phyloP scores from a whole-genome alignment of 1,140 invertebrate genomes.

The Euschistus heros region DNA sequence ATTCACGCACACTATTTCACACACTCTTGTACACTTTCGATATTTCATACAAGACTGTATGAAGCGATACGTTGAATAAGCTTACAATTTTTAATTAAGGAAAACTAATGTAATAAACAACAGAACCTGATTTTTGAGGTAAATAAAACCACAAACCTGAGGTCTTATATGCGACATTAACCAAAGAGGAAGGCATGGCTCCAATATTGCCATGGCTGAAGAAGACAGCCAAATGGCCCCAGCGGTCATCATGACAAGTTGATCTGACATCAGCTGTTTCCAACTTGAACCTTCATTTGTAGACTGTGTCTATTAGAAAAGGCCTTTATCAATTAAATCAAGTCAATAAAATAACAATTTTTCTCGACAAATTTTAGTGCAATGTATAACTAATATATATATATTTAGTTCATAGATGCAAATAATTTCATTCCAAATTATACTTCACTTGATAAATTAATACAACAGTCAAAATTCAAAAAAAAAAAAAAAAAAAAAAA shows the following conservation, averaged over 20 bases:
- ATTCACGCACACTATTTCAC: too few species aligned
- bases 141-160: constrained; percentile 44
- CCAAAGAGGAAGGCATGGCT: constrained; percentile 75
- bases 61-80: too few species aligned
- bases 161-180: constrained; percentile 58
- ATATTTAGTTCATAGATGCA: too few species aligned
- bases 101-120: too few species aligned
- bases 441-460: too few species aligned
- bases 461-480: too few species aligned
- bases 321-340: not conserved
- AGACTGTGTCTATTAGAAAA: not conserved
- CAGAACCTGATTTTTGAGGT: too few species aligned
- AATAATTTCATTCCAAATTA: too few species aligned
- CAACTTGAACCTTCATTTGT: constrained; percentile 36
- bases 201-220: constrained; percentile 65
- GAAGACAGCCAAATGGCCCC: constrained; percentile 64
- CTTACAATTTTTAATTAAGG: too few species aligned
- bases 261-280: constrained; percentile 44
- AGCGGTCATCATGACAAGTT: constrained; percentile 47
- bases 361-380: not conserved
- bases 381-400: not conserved
- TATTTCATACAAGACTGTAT: too few species aligned
- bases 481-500: too few species aligned
- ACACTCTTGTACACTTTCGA: too few species aligned
- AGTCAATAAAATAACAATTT: not conserved